Conservation (phyloP, 2,113 vertebrate species). For the Pica pica region DNA sequence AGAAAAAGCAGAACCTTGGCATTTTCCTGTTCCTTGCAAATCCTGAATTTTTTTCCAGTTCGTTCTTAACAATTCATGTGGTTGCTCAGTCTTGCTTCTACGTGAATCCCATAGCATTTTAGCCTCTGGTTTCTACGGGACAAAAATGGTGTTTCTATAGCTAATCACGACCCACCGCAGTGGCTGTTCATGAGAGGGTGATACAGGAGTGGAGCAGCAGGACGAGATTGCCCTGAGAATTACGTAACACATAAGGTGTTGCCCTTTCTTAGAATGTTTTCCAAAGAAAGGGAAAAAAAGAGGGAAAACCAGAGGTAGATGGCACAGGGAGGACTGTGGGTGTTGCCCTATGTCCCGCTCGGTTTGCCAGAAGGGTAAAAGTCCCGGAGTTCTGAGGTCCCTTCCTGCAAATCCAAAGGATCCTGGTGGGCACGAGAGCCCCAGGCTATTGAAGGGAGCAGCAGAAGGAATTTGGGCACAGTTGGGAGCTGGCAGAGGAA, state of each 20-base stretch:
- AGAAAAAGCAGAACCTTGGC: not conserved
- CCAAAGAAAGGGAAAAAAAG: not conserved
- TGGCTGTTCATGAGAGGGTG: not conserved
- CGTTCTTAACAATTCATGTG: not conserved
- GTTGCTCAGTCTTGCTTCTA: not conserved
- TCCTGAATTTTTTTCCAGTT: not conserved
- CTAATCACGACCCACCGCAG: not conserved
- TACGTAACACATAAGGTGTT: not conserved
- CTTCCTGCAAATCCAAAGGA: not conserved
- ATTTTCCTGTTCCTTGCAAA: not conserved
- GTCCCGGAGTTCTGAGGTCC: not conserved
- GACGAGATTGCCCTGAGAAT: not conserved
- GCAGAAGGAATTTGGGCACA: not conserved
- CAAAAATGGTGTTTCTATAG: not conserved
- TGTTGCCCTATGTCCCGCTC: not conserved
- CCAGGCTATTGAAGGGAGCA: not conserved
- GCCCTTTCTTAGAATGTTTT: not conserved
- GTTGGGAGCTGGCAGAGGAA: not conserved
- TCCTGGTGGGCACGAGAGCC: accelerated
- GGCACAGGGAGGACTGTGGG: not conserved
- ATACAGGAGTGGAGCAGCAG: not conserved
- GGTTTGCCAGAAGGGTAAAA: not conserved
- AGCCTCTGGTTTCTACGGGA: not conserved
- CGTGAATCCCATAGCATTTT: not conserved
- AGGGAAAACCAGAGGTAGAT: not conserved